Conservation (phyloP, 1,140 invertebrate genomes). For the Bemisia tabaci region DNA sequence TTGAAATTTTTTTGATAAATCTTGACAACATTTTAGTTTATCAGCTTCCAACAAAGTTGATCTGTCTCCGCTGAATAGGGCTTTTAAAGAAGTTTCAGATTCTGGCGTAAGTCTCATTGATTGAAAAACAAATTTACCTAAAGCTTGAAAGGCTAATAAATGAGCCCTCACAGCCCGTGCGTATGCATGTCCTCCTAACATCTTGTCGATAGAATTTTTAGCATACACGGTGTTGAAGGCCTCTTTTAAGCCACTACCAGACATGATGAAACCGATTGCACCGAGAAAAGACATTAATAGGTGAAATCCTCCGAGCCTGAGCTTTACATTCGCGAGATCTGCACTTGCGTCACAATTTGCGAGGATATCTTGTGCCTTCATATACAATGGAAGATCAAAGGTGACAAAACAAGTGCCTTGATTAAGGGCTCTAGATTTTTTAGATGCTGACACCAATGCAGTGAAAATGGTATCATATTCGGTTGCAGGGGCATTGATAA, state of each 20-base stretch:
- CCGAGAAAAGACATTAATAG: slow-evolving; percentile 9
- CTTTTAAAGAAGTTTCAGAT: no score
- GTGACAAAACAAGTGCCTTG: slow-evolving; percentile 26
- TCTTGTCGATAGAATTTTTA: slow-evolving; percentile 28
- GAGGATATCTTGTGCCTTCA: slow-evolving; percentile 23
- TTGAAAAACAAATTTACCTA: no score
- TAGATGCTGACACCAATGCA: neutral
- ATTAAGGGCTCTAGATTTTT: slow-evolving; percentile 5
- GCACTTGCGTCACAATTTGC: neutral
- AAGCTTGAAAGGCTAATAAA: slow-evolving; percentile 25
- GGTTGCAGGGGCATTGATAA: slow-evolving; percentile 9
- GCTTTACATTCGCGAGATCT: neutral
- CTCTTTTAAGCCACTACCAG: slow-evolving; percentile 18
- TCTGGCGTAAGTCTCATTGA: no score
- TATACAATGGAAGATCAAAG: slow-evolving; percentile 28
- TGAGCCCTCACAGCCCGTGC: slow-evolving; percentile 29
- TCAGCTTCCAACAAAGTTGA: no score
- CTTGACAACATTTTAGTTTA: no score
- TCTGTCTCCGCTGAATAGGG: no score
- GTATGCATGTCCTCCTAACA: slow-evolving; percentile 27
- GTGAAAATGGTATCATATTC: slow-evolving; percentile 8
- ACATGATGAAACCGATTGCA: slow-evolving; percentile 5
- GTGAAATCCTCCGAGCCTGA: slow-evolving; percentile 12
- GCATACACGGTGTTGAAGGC: slow-evolving; percentile 28
- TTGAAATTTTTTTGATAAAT: no score